These are phyloP conservation scores for Marmota monax DNA, from an alignment of 2,113 vertebrate genomes.

Conservation along the genomic window DNA sequence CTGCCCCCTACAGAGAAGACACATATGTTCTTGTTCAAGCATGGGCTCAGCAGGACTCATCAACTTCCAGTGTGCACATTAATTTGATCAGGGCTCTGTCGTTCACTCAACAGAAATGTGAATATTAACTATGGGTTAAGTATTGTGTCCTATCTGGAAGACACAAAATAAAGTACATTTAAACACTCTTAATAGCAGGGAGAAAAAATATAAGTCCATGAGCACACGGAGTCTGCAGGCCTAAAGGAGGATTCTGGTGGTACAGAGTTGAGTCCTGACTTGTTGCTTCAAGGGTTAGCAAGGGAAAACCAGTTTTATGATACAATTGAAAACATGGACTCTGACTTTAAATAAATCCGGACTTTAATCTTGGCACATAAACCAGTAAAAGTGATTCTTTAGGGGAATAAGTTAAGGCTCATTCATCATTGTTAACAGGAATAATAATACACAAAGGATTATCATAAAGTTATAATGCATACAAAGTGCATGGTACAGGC, in stretches of 20 bases:
- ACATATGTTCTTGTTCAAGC: neutral
- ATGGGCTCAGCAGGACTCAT: neutral
- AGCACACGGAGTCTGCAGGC: neutral
- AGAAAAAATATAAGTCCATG: neutral
- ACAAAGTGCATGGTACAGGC: neutral
- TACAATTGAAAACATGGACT: neutral
- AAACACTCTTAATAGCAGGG: neutral
- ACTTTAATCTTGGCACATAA: neutral
- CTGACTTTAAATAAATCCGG: neutral
- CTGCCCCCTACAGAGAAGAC: neutral
- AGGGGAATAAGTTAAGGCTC: neutral
- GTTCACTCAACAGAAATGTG: neutral
- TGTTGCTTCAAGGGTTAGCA: neutral
- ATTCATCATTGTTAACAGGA: neutral
- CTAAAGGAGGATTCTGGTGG: neutral
- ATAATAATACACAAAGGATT: neutral
- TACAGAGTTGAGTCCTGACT: neutral
- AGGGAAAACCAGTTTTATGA: neutral
- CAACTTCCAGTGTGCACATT: neutral
- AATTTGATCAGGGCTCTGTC: neutral
- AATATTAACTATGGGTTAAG: neutral
- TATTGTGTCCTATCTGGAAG: neutral
- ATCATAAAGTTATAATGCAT: neutral
- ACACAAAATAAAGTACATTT: neutral
- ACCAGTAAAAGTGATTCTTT: neutral